phyloP scores from a whole-genome alignment of 2,888 invertebrate species.

The Drosophila imparisetae region DNA sequence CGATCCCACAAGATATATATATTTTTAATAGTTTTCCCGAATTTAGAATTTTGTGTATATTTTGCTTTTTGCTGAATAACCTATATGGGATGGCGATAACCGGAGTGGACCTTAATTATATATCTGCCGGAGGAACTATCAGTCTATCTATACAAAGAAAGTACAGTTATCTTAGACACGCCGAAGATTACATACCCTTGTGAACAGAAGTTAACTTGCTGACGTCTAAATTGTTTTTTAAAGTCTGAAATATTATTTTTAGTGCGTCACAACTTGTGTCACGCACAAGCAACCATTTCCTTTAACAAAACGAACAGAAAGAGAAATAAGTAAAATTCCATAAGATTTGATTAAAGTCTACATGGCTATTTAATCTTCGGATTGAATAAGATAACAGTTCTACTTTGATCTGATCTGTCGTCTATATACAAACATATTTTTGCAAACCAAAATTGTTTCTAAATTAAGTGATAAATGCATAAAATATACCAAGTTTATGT shows the following conservation, averaged over 20 bases:
- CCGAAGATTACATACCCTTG: background rate
- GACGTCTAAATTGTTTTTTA: background rate
- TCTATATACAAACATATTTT: background rate
- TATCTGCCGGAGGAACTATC: accelerated
- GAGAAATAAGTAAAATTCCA: background rate
- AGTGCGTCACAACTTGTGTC: background rate
- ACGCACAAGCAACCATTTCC: background rate
- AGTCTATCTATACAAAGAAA: background rate
- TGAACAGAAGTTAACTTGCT: background rate
- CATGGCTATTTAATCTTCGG: background rate
- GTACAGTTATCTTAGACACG: background rate
- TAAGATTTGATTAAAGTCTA: background rate
- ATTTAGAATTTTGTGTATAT: too few species aligned
- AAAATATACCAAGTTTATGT: background rate
- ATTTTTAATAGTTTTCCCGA: too few species aligned
- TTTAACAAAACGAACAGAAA: background rate
- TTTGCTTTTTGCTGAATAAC: background rate
- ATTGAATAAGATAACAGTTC: background rate
- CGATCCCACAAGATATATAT: background rate
- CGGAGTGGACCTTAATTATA: background rate
- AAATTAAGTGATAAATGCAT: background rate
- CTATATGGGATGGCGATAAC: background rate
- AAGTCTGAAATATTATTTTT: background rate
- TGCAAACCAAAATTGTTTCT: background rate
- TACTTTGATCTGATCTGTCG: background rate